A percentile compares a stretch with the other conserved stretches of the same genome.
These are phyloP conservation scores for Unio pictorum DNA, from an alignment of 2,888 invertebrate species.

Conservation along the genomic window DNA sequence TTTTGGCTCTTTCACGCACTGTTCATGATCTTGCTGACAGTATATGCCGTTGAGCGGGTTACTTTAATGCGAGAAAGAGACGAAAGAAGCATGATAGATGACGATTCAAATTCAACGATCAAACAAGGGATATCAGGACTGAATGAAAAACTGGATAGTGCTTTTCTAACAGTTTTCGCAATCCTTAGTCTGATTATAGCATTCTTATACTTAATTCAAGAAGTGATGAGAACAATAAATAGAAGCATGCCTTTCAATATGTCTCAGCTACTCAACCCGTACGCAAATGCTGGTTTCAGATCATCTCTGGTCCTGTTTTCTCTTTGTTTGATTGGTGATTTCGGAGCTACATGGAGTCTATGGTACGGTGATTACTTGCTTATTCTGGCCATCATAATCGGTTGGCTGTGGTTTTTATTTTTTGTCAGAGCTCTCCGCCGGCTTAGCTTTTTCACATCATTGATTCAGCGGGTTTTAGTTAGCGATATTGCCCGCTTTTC, in stretches of 20 bases:
- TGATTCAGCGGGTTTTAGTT: constrained; percentile 35
- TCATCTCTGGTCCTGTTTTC: constrained; percentile 38
- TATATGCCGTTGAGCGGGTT: constrained; percentile 22
- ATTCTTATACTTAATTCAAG: constrained; percentile 21
- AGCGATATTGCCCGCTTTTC: constrained; percentile 44
- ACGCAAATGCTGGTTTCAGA: constrained; percentile 43
- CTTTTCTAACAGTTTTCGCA: constrained; percentile 19
- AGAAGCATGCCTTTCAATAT: constrained; percentile 21
- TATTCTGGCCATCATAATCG: constrained; percentile 42
- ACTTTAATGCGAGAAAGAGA: constrained; percentile 8
- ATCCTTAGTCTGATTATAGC: constrained; percentile 24
- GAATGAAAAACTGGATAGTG: neutral
- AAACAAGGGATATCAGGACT: no score
- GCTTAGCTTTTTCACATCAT: constrained; percentile 57
- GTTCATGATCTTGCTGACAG: constrained; percentile 36
- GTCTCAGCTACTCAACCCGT: constrained; percentile 20
- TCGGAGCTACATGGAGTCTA: constrained; percentile 12
- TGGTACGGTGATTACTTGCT: constrained; percentile 28
- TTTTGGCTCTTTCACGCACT: constrained; percentile 39
- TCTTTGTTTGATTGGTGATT: constrained; percentile 33
- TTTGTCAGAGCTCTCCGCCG: constrained; percentile 43
- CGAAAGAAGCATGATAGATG: no score
- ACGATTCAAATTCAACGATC: neutral
- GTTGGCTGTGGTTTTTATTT: constrained; percentile 51
- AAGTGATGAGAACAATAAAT: constrained; percentile 12